Base-by-base conservation (phyloP, 2,888 invertebrate genomes). In the Ophioninae sp. region DNA sequence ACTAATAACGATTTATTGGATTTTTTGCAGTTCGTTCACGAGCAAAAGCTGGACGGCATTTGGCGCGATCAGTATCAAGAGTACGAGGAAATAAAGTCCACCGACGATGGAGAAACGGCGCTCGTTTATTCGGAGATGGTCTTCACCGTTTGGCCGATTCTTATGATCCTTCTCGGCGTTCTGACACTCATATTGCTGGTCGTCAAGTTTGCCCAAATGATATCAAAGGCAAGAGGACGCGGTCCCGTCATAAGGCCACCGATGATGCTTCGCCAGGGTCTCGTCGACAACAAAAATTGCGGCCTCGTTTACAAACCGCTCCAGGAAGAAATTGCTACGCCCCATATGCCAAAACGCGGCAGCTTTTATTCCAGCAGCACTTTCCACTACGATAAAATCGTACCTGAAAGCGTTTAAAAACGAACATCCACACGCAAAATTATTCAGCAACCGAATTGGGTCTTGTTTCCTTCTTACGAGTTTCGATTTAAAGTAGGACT, bases 261-360 rank as follows among this genome's bases (percentile, higher is more conserved):
- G 2, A 88, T 93, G 90, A 92, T 93, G 8, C 88, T 93, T 8
- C 91, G 92, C 39, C 92, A 90, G 61, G 92, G 92, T 44, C 87
- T 92, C 50, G 86, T 90, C 20, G 92, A 92, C 83, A 96, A 95
- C 93, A 96, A 95, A 89, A 96, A 96, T 91, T 96, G 96, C 88
- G 96, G 96, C 3, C 94, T 96, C 82, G 96, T 97, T 23, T 97
- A 97, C 93, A 96, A 96, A 90, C 96, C 96, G 86, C 93, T 97
- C 77, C 96, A 96, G 13, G 97, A 97, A 92, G 97, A 97, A 87
- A 95, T 96, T 86, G 94, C 94, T 13, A 95, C 95, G 69, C 95
- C 95, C 6, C 93, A 95, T 89, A 95, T 96, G 89, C 96, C 96
- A 70, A 96, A 93, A 82, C 87, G 92, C 7, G 92, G 92, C 79